Percentiles rank a stretch among this genome's conserved stretches.
Conservation (phyloP, 2,113 vertebrate genomes). For the Spheniscus mendiculus region DNA sequence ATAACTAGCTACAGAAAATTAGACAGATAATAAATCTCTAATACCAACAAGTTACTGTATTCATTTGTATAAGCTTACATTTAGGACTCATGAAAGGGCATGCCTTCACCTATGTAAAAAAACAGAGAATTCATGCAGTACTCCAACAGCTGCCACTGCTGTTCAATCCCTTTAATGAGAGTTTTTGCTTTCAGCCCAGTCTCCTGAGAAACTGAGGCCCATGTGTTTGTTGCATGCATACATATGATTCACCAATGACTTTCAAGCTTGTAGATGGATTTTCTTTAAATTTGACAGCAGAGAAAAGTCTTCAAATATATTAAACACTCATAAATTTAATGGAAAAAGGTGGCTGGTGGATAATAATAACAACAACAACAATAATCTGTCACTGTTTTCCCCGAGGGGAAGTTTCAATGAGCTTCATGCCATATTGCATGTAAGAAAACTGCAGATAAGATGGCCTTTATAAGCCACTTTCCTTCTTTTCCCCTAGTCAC, state of each 20-base stretch:
- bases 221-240: not conserved
- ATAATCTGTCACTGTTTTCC: not conserved
- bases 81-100: not conserved
- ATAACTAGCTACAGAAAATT: not conserved
- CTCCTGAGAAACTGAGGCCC: not conserved
- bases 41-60: not conserved
- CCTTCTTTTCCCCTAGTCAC: not conserved
- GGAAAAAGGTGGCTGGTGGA: not conserved
- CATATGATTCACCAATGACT: not conserved
- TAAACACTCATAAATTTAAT: not conserved
- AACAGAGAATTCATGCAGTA: not conserved
- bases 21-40: not conserved
- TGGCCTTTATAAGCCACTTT: not conserved
- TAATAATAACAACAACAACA: not conserved
- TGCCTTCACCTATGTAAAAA: not conserved
- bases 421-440: not conserved
- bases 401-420: not conserved
- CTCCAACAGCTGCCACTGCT: not conserved
- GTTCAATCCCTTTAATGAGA: not conserved
- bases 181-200: not conserved
- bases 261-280: not conserved
- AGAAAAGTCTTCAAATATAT: not conserved
- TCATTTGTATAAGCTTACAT: not conserved
- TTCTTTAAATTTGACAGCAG: not conserved
- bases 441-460: not conserved